Percentiles rank a stretch among this genome's conserved stretches.
phyloP scores from a whole-genome alignment of 2,797 vertebrate genomes.

The Phyllotis vaccarum region DNA sequence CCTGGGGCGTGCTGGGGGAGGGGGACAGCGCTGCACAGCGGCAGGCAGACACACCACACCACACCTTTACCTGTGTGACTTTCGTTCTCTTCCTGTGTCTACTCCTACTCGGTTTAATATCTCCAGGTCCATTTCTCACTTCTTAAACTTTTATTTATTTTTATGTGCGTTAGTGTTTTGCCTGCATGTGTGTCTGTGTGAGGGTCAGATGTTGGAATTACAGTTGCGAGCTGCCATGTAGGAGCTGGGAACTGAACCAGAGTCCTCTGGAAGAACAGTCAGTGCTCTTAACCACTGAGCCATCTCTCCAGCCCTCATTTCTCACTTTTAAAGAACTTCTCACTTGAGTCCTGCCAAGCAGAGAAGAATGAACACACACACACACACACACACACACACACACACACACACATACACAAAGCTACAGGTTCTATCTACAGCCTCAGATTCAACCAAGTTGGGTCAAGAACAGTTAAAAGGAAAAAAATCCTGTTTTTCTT shows the following conservation, averaged over 20 bases:
- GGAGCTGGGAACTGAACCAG: no score
- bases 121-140: background rate
- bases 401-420: background rate
- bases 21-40: background rate
- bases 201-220: no score
- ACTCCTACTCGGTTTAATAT: background rate
- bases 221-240: no score
- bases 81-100: background rate
- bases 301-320: background rate
- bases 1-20: background rate
- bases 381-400: background rate
- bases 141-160: no score
- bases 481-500: background rate
- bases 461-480: background rate
- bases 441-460: background rate
- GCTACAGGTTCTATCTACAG: no score
- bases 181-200: no score
- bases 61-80: background rate
- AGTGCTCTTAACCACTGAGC: no score
- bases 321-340: constrained; percentile 43
- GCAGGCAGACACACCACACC: background rate
- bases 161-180: no score
- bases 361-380: background rate
- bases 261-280: no score
- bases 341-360: background rate